Evolutionary conservation across 2,113 vertebrate species (phyloP).

Genomic region (Phrynocephalus versicolor): DNA sequence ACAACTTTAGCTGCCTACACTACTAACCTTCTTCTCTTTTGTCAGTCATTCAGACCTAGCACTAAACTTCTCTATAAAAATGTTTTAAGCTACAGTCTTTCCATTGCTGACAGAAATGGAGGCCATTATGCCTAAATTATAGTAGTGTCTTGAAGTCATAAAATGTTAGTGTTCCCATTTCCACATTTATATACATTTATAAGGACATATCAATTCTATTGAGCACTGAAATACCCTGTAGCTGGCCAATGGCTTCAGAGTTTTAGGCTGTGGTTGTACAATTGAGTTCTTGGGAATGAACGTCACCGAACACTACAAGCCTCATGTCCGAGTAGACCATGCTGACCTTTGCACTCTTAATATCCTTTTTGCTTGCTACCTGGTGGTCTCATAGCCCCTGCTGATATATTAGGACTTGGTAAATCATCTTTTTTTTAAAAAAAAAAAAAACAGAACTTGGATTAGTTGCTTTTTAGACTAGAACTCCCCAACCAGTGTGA

Average conservation of each 20-base stretch:
- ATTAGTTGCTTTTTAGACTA: too few relatives aligned
- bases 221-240: neutral
- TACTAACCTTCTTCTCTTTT: neutral
- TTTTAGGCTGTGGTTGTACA: neutral
- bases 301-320: too few relatives aligned
- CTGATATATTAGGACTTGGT: too few relatives aligned
- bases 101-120: neutral
- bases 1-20: neutral
- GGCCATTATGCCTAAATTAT: neutral
- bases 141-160: neutral
- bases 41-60: neutral
- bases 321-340: neutral
- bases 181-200: neutral
- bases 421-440: too few relatives aligned
- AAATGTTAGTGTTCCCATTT: neutral
- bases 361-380: neutral
- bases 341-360: neutral
- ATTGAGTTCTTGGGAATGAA: neutral
- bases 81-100: constrained; percentile 1
- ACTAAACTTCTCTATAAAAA: neutral
- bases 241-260: too few relatives aligned
- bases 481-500: too few relatives aligned
- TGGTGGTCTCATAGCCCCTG: neutral
- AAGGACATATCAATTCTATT: neutral
- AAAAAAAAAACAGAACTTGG: too few relatives aligned